These are phyloP conservation scores for Columbina picui DNA, from an alignment of 2,113 vertebrate species.

Conservation along the genomic window DNA sequence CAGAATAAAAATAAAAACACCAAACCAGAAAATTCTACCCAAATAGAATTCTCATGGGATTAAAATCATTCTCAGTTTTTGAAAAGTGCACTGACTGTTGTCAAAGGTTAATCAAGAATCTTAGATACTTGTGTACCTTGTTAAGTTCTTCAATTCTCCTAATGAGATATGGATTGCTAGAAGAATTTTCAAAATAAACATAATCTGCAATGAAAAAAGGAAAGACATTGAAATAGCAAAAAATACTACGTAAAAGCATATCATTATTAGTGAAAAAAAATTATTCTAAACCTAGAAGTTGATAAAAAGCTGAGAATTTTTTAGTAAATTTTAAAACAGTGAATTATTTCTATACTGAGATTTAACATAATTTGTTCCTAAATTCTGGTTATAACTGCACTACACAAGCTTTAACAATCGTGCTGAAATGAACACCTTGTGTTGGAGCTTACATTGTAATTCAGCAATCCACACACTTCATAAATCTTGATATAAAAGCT, in stretches of 20 bases:
- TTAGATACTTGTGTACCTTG: conserved; percentile 82
- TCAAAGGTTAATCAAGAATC: not conserved
- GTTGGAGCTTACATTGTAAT: not conserved
- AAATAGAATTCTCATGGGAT: not conserved
- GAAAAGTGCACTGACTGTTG: not conserved
- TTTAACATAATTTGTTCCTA: not conserved
- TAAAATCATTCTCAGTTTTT: not conserved
- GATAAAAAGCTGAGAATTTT: not conserved
- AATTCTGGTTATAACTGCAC: not conserved
- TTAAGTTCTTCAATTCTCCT: conserved; percentile 99
- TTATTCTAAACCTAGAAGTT: not conserved
- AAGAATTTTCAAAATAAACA: conserved; percentile 99
- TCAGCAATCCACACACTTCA: not conserved
- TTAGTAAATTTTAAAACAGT: not conserved
- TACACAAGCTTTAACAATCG: not conserved
- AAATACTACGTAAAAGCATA: not conserved
- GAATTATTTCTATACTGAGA: not conserved
- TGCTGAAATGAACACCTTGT: not conserved
- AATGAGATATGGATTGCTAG: conserved; percentile 98
- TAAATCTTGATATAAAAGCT: not conserved
- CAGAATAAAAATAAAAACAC: not conserved
- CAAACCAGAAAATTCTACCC: not conserved
- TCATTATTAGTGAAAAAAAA: not conserved
- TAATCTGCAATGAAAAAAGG: conserved; percentile 87
- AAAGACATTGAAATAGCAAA: conserved; percentile 26